A percentile compares a stretch with the other conserved stretches of the same genome.
These are phyloP conservation scores for Jordanella pulchra DNA, from an alignment of 2,797 vertebrate species.

Conservation along the genomic window DNA sequence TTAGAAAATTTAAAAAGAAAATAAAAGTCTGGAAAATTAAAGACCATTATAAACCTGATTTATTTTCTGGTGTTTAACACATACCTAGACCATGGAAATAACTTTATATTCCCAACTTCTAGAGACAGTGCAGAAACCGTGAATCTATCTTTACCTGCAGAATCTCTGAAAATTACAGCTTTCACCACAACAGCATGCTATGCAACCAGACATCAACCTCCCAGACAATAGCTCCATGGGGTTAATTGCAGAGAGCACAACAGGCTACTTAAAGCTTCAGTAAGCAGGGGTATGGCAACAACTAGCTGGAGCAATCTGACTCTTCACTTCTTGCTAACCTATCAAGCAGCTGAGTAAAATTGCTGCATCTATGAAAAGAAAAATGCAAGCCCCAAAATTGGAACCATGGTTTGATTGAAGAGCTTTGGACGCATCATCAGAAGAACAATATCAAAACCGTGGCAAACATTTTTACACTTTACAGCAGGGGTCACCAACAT, in stretches of 20 bases:
- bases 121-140: background rate
- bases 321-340: background rate
- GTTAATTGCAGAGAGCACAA: conserved; percentile 11
- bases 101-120: background rate
- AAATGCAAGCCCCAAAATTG: background rate
- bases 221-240: background rate
- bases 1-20: background rate
- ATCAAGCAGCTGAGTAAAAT: background rate
- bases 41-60: background rate
- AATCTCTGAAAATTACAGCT: conserved; percentile 2
- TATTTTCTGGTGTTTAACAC: background rate
- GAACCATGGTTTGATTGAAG: background rate
- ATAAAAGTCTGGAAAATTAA: no score
- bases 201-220: conserved; percentile 8
- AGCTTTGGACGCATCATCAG: background rate
- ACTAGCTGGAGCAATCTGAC: background rate
- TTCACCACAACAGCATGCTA: background rate
- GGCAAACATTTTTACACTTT: no score
- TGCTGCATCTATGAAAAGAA: background rate
- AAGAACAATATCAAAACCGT: background rate
- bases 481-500: no score
- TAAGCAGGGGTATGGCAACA: background rate
- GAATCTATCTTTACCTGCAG: conserved; percentile 1
- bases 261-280: background rate
- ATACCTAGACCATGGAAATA: background rate